Conservation (phyloP, 2,888 invertebrate species). For the Hypena proboscidalis region DNA sequence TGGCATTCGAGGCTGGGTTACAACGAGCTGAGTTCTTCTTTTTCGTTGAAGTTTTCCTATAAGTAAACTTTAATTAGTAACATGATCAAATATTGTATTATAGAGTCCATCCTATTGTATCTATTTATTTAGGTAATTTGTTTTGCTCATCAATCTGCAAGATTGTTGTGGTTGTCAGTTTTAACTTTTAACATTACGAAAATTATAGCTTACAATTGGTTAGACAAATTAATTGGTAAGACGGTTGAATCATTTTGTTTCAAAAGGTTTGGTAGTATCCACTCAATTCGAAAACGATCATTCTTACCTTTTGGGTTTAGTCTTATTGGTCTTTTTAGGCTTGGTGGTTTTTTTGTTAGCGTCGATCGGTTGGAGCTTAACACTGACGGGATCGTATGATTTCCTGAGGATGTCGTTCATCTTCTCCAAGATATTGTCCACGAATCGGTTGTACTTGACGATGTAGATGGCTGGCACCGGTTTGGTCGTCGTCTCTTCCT, state of each 20-base stretch:
- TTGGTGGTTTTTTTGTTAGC: constrained; percentile 82
- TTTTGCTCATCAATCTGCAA: no score
- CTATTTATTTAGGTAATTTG: no score
- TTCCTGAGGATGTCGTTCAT: constrained; percentile 92
- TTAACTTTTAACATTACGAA: not conserved
- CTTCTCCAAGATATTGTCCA: constrained; percentile 92
- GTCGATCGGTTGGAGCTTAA: constrained; percentile 87
- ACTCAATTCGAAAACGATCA: not conserved
- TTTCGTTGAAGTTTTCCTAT: constrained; percentile 68
- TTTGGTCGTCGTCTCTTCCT: constrained; percentile 66
- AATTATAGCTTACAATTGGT: no score
- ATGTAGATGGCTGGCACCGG: constrained; percentile 89
- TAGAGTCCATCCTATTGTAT: no score
- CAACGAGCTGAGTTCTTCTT: constrained; percentile 74
- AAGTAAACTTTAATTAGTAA: constrained; percentile 31
- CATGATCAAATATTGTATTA: no score
- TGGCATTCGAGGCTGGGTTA: constrained; percentile 40
- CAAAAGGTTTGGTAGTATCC: no score
- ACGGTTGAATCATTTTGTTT: no score
- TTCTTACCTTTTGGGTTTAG: constrained; percentile 68
- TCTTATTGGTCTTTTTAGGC: constrained; percentile 75
- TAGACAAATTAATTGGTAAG: no score
- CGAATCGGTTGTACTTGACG: constrained; percentile 93
- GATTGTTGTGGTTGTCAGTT: not conserved
- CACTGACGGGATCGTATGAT: constrained; percentile 94